Base-by-base conservation (phyloP, 2,888 invertebrate genomes). In the Anorthoa munda region DNA sequence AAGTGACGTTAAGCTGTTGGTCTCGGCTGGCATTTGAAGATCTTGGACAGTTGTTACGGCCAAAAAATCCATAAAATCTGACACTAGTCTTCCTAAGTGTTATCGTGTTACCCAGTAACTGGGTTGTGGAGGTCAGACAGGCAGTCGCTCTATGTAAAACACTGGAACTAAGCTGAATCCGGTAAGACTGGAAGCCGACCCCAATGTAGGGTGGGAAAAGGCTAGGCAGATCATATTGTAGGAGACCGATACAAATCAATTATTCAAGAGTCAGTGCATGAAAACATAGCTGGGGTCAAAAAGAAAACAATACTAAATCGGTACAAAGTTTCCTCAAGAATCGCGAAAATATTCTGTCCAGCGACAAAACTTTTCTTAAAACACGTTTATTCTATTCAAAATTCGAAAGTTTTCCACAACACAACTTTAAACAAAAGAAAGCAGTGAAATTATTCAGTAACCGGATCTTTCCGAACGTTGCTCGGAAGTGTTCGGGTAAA, bases 401-500 rank as follows among this genome's bases (percentile, higher is more conserved):
- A 9, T 50, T 23, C 3, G 4, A 63, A 63, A 26, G 50, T 63
- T 66, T 66, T 15, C 46, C 23, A 21, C 18, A 45, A 58, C 13
- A 60, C 15, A 72, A 55, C 23, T 68, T 66, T 9, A 69, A 63
- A 77, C 63, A 72, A 63, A 55, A 46, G 63, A 58, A 53, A 39
- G 4, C 39, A 11, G 21, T 68, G n/a, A 66, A 56, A 59, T 61
- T 56, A 61, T 60, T 55, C 23, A 21, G 48, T 31, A 65, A 65
- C 45, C 48, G 59, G 56, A 61, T 65, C 13, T 59, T 58, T 26
- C 17, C n/a, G n/a, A 53, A 21, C 18, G 17, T 55, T 51, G 12
- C 21, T 82, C 73, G 66, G 60, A 56, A 77, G 13, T 18, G 23
- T 63, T 71, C 46, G 59, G 23, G 26, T 59, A 68, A 72, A 63